phyloP scores from a whole-genome alignment of 23 tunicate species.

The Botrylloides violaceus region DNA sequence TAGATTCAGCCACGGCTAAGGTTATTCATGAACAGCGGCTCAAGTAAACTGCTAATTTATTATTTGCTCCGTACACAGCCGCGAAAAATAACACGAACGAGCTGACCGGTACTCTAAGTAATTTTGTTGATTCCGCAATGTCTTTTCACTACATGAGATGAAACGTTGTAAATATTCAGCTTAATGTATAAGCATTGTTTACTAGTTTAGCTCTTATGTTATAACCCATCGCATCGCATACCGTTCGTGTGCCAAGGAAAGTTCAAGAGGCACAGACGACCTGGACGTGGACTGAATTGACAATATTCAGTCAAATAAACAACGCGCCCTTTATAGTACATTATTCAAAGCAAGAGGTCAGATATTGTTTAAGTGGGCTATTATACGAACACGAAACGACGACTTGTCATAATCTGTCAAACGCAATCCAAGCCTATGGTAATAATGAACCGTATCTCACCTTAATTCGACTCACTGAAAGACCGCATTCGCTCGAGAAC shows the following conservation, averaged over 20 bases:
- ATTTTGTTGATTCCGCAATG: too few relatives aligned
- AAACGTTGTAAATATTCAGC: too few relatives aligned
- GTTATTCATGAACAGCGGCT: too few relatives aligned
- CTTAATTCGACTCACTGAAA: not conserved
- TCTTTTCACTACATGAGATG: too few relatives aligned
- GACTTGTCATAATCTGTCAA: not conserved
- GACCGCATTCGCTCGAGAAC: not conserved
- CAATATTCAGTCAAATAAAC: not conserved
- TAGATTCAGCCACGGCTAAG: too few relatives aligned
- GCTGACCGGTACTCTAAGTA: too few relatives aligned
- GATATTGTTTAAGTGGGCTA: not conserved
- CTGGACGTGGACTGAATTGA: not conserved
- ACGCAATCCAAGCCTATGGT: not conserved
- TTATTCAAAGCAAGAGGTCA: not conserved
- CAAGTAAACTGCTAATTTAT: too few relatives aligned
- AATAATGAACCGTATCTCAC: not conserved
- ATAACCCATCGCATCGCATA: too few relatives aligned
- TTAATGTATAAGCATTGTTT: too few relatives aligned
- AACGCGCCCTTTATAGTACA: not conserved
- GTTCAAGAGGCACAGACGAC: not conserved
- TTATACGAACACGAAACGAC: not conserved
- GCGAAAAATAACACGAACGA: too few relatives aligned
- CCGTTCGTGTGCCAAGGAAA: not conserved
- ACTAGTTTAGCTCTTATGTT: too few relatives aligned
- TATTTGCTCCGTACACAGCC: too few relatives aligned